A percentile compares a stretch with the other conserved stretches of the same genome.
Evolutionary conservation across 2,888 invertebrate species (phyloP).

Genomic region (Pogonocherus hispidulus): DNA sequence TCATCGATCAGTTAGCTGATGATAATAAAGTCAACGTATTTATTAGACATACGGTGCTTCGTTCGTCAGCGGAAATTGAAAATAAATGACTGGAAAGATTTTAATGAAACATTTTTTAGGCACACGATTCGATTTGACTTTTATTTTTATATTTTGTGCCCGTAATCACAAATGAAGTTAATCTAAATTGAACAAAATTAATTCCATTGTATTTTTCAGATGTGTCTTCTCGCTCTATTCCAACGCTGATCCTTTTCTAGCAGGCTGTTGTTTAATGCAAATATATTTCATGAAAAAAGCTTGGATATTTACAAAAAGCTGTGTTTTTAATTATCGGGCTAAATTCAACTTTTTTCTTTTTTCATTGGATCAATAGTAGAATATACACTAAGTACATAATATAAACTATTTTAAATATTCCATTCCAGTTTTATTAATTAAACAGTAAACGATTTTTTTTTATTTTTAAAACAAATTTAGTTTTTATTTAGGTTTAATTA

Average conservation of each 20-base stretch:
- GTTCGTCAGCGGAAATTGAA: constrained; percentile 56
- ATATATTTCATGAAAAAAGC: constrained; percentile 46
- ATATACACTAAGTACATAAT: constrained; percentile 46
- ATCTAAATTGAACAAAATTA: constrained; percentile 69
- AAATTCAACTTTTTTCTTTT: constrained; percentile 29
- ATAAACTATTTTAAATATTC: constrained; percentile 45
- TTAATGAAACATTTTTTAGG: constrained; percentile 66
- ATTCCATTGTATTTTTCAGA: constrained; percentile 65
- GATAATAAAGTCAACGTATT: constrained; percentile 46
- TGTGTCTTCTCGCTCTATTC: constrained; percentile 51
- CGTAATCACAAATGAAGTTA: constrained; percentile 67
- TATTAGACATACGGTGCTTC: constrained; percentile 37
- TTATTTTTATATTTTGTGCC: constrained; percentile 62
- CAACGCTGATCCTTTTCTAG: constrained; percentile 42
- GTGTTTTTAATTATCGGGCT: constrained; percentile 44
- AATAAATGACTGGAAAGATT: constrained; percentile 67
- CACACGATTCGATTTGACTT: constrained; percentile 59
- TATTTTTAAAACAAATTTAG: constrained; percentile 39
- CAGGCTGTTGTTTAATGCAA: constrained; percentile 45
- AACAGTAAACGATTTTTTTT: constrained; percentile 43
- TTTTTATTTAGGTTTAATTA: constrained; percentile 41
- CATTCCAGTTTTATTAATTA: constrained; percentile 43
- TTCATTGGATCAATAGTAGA: constrained; percentile 30
- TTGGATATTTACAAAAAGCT: constrained; percentile 40
- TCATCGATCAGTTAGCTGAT: constrained; percentile 40